Percentiles rank a stretch among this genome's conserved stretches.
Conservation (phyloP, 2,888 invertebrate species). For the Drosophila melanosoma region DNA sequence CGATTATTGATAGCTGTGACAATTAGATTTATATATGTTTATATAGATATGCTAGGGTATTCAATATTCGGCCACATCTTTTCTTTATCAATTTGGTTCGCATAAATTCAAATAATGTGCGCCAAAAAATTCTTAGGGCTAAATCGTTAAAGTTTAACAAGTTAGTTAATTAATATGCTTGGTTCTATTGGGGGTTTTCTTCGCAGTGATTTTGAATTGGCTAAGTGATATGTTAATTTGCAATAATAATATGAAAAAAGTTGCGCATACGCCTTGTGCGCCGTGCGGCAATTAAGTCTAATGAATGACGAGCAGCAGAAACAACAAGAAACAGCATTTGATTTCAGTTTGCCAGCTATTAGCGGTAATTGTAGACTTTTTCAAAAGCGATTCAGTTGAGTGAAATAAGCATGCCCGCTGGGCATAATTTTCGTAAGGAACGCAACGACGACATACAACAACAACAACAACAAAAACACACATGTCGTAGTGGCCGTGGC, state of each 20-base stretch:
- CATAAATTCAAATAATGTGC: slow-evolving; percentile 60
- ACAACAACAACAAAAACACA: slow-evolving; percentile 21
- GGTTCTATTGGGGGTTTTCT: slow-evolving; percentile 35
- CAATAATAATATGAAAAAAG: slow-evolving; percentile 52
- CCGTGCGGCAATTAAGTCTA: slow-evolving; percentile 62
- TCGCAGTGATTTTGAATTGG: slow-evolving; percentile 26
- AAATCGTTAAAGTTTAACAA: slow-evolving; percentile 70
- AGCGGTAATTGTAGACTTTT: slow-evolving; percentile 75
- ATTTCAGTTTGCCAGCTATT: slow-evolving; percentile 67
- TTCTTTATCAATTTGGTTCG: neutral
- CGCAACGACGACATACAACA: slow-evolving; percentile 16
- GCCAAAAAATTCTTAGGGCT: slow-evolving; percentile 40
- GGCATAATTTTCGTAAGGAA: slow-evolving; percentile 68
- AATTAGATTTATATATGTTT: neutral
- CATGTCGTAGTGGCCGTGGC: slow-evolving; percentile 40
- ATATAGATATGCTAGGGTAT: neutral
- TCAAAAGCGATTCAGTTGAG: slow-evolving; percentile 60
- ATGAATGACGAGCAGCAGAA: slow-evolving; percentile 50
- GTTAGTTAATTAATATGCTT: slow-evolving; percentile 73
- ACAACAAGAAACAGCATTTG: slow-evolving; percentile 37
- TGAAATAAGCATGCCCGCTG: slow-evolving; percentile 77
- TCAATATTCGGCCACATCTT: neutral
- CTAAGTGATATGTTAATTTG: slow-evolving; percentile 75
- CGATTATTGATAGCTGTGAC: neutral
- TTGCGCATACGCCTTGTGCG: slow-evolving; percentile 54